Evolutionary conservation across 2,888 invertebrate genomes (phyloP).

Genomic region (Lycophotia porphyrea): DNA sequence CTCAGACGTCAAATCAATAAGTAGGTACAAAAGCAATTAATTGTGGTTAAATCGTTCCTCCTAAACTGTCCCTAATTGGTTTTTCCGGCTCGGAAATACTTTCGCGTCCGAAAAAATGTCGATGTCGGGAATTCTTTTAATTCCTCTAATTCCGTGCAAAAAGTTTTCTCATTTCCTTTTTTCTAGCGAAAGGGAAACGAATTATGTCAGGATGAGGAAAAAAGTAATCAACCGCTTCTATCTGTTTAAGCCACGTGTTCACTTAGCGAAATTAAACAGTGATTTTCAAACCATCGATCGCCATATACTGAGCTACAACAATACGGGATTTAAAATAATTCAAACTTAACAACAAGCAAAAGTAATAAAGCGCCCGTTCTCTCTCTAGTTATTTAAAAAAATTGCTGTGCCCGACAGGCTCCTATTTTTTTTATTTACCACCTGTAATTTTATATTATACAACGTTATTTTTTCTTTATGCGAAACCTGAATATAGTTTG

Average conservation of each 20-base stretch:
- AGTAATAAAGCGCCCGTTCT: too few relatives aligned
- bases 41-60: constrained; percentile 6
- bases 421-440: too few relatives aligned
- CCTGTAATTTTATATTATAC: too few relatives aligned
- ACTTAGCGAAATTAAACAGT: constrained; percentile 12
- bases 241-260: not conserved
- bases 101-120: constrained; percentile 10
- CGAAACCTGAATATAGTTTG: too few relatives aligned
- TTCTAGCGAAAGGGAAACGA: not conserved
- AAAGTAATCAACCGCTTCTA: not conserved
- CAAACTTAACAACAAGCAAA: too few relatives aligned
- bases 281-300: constrained; percentile 4
- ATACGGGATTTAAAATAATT: too few relatives aligned
- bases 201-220: not conserved
- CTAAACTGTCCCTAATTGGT: constrained; percentile 20
- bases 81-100: constrained; percentile 32
- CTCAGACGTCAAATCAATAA: not conserved
- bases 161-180: not conserved
- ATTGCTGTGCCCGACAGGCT: too few relatives aligned
- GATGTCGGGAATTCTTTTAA: constrained; percentile 28
- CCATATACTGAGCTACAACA: not conserved
- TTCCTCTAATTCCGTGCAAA: constrained; percentile 19
- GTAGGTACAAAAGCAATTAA: not conserved
- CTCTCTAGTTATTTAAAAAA: too few relatives aligned
- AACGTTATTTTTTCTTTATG: too few relatives aligned